These are phyloP conservation scores for Piliocolobus tephrosceles DNA, from an alignment of 2,113 vertebrate species.

Conservation along the genomic window DNA sequence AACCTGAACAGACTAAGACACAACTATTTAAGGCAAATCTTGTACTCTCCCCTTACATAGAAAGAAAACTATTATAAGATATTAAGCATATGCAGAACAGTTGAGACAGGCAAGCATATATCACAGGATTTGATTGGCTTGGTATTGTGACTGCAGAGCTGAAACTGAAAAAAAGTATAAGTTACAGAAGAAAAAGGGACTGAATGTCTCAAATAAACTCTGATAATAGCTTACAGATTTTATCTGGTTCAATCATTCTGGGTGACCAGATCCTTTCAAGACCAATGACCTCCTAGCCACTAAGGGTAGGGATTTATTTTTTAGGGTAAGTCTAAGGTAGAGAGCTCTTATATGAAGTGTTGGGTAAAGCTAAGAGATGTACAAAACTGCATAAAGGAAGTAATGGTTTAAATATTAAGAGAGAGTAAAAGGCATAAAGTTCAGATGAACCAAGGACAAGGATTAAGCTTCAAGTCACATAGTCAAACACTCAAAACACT, in stretches of 20 bases:
- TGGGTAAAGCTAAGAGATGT: not conserved
- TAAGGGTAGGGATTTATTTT: not conserved
- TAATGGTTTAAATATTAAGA: not conserved
- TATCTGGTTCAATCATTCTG: not conserved
- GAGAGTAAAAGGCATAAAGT: not conserved
- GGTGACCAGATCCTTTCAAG: not conserved
- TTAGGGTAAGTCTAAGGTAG: not conserved
- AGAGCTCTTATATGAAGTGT: not conserved
- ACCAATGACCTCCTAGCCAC: not conserved
- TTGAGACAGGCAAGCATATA: not conserved
- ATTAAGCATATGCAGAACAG: not conserved
- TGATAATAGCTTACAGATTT: not conserved
- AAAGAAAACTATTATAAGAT: not conserved
- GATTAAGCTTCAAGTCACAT: not conserved
- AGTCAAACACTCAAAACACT: not conserved
- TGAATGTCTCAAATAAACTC: not conserved
- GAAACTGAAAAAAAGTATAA: not conserved
- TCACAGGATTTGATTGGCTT: not conserved
- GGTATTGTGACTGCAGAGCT: not conserved
- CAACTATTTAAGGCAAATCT: not conserved
- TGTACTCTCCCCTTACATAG: not conserved
- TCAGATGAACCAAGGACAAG: not conserved
- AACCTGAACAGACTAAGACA: not conserved
- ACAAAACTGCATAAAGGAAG: not conserved
- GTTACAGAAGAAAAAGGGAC: not conserved